A percentile compares a stretch with the other conserved stretches of the same genome.
Evolutionary conservation across 1,140 invertebrate genomes (phyloP).

Genomic region (Dendrolimus kikuchii): DNA sequence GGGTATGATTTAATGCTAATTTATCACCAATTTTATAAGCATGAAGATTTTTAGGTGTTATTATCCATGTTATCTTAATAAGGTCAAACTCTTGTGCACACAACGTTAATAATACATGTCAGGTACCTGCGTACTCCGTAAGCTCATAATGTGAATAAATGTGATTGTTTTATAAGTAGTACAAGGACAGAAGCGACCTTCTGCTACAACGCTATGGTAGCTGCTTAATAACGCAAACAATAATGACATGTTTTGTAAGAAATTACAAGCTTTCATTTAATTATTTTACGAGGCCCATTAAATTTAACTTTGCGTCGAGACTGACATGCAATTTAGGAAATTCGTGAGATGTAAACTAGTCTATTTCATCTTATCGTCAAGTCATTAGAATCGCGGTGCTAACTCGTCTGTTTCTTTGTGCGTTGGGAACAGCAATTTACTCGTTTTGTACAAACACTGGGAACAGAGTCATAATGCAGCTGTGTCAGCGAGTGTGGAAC

Average conservation of each 20-base stretch:
- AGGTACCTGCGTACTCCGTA: conserved; percentile 5
- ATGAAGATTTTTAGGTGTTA: too few species aligned
- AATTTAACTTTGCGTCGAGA: neutral
- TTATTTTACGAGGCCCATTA: too few species aligned
- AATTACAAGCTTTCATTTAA: conserved; percentile 1
- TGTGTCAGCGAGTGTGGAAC: conserved; percentile 40
- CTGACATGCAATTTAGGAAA: too few species aligned
- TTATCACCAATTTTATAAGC: too few species aligned
- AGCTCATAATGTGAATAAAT: conserved; percentile 34
- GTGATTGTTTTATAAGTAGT: conserved; percentile 43
- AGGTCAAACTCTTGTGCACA: too few species aligned
- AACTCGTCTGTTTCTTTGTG: conserved; percentile 29
- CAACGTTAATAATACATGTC: too few species aligned
- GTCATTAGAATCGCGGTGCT: conserved; percentile 23
- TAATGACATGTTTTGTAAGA: too few species aligned
- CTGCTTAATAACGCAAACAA: too few species aligned
- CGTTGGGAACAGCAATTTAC: conserved; percentile 26
- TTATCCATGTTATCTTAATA: too few species aligned
- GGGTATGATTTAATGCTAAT: too few species aligned
- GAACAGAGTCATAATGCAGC: conserved; percentile 26
- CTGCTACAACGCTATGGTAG: conserved; percentile 13
- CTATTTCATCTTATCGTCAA: conserved; percentile 11
- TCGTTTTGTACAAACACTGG: conserved; percentile 34
- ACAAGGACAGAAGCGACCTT: conserved; percentile 36
- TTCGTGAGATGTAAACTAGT: conserved; percentile 1